A percentile compares a stretch with the other conserved stretches of the same genome.
These are phyloP conservation scores for Mamestra brassicae DNA, from an alignment of 2,888 invertebrate species.

Conservation along the genomic window DNA sequence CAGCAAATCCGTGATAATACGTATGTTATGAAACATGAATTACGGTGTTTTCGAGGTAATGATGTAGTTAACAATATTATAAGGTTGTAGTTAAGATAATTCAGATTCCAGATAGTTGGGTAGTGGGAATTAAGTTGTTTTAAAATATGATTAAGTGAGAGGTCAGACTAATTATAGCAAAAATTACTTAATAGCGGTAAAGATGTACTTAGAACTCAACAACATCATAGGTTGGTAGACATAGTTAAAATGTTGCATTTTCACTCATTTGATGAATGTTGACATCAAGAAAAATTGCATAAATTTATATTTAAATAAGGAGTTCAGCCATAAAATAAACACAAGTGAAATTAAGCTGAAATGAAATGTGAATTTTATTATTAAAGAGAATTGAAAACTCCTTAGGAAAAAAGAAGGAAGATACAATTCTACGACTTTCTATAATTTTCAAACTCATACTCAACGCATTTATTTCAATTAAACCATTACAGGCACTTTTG, in stretches of 20 bases:
- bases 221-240: too few species aligned
- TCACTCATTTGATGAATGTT: too few species aligned
- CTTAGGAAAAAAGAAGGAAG: not conserved
- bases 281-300: not conserved
- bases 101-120: not conserved
- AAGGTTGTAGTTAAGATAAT: slow-evolving; percentile 17
- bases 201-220: not conserved
- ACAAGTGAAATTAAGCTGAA: too few species aligned
- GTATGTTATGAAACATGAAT: slow-evolving; percentile 50
- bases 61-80: slow-evolving; percentile 40
- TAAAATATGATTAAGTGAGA: slow-evolving; percentile 1
- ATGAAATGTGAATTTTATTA: not conserved
- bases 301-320: not conserved
- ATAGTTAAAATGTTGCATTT: too few species aligned
- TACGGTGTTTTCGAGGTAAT: slow-evolving; percentile 45
- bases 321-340: not conserved
- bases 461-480: too few species aligned
- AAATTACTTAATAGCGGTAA: not conserved
- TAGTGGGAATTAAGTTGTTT: slow-evolving; percentile 14
- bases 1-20: slow-evolving; percentile 47
- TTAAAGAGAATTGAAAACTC: too few species aligned
- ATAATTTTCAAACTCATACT: too few species aligned
- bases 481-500: too few species aligned
- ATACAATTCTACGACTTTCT: not conserved
- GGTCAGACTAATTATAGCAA: not conserved